Conservation (phyloP, 1,140 invertebrate species). For the Dendrolimus kikuchii region DNA sequence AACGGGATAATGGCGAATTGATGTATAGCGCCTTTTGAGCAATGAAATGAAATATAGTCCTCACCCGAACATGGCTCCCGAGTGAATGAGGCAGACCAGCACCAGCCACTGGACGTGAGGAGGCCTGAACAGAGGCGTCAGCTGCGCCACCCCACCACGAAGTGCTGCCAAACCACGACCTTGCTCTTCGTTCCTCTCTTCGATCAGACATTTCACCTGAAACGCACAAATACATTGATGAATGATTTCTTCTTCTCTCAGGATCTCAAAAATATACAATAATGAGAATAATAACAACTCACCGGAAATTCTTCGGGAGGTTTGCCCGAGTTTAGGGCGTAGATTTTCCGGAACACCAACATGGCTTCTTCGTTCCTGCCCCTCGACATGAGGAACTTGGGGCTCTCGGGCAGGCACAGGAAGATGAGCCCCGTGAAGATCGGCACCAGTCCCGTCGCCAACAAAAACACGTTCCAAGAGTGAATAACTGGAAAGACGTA, state of each 20-base stretch:
- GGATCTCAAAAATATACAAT: background rate
- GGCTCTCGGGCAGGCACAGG: constrained; percentile 84
- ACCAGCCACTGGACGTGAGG: constrained; percentile 52
- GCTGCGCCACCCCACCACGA: constrained; percentile 56
- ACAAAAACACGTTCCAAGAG: constrained; percentile 85
- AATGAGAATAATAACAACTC: constrained; percentile 21
- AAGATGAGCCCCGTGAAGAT: constrained; percentile 76
- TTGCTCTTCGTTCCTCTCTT: constrained; percentile 58
- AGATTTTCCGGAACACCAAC: constrained; percentile 74
- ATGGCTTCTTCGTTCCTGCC: constrained; percentile 80
- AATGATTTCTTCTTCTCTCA: background rate
- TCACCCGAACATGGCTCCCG: constrained; percentile 69
- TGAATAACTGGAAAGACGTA: constrained; percentile 68
- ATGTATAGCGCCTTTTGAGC: background rate
- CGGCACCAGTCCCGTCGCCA: constrained; percentile 76
- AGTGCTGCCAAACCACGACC: constrained; percentile 53
- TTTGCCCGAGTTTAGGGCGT: constrained; percentile 75
- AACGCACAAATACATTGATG: background rate
- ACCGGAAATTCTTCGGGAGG: constrained; percentile 78
- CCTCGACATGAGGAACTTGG: constrained; percentile 85
- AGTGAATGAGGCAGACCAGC: constrained; percentile 57
- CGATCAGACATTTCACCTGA: constrained; percentile 47
- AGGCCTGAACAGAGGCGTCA: constrained; percentile 58
- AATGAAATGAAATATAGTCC: constrained; percentile 1
- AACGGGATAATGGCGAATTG: too few species aligned